Percentiles rank a stretch among this genome's conserved stretches.
Conservation (phyloP, 2,797 vertebrate genomes). For the Potorous gilbertii region DNA sequence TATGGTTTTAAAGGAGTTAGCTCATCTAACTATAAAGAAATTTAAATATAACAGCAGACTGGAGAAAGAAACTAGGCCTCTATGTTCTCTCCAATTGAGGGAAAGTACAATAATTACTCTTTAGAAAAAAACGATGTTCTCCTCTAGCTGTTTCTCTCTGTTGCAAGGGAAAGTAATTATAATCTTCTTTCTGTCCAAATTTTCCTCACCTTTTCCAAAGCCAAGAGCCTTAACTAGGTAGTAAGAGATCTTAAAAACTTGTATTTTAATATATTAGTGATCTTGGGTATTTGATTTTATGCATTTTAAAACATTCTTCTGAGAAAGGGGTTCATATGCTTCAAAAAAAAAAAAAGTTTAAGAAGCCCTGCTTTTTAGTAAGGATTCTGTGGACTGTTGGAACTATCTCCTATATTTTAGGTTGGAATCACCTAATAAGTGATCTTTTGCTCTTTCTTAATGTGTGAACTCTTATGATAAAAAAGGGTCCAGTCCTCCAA, state of each 20-base stretch:
- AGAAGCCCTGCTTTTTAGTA: background rate
- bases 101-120: constrained; percentile 18
- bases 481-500: background rate
- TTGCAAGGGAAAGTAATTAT: background rate
- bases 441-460: constrained; percentile 19
- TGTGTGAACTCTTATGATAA: background rate
- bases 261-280: background rate
- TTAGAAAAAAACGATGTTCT: constrained; percentile 26
- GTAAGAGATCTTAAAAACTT: constrained; percentile 41
- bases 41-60: constrained; percentile 86
- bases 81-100: constrained; percentile 78
- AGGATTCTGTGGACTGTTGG: background rate
- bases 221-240: constrained; percentile 43
- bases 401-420: background rate
- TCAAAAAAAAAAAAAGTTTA: background rate
- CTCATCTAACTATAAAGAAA: constrained; percentile 78
- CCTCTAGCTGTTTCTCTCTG: constrained; percentile 23
- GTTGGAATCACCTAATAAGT: constrained; percentile 39
- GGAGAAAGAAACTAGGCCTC: constrained; percentile 76
- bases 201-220: constrained; percentile 47
- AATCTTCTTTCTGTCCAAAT: background rate
- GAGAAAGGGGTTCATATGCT: background rate
- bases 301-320: background rate
- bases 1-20: constrained; percentile 84
- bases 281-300: background rate